Percentiles rank a stretch among this genome's conserved stretches.
phyloP scores from a whole-genome alignment of 2,113 vertebrate species.

The Myotis brandtii region DNA sequence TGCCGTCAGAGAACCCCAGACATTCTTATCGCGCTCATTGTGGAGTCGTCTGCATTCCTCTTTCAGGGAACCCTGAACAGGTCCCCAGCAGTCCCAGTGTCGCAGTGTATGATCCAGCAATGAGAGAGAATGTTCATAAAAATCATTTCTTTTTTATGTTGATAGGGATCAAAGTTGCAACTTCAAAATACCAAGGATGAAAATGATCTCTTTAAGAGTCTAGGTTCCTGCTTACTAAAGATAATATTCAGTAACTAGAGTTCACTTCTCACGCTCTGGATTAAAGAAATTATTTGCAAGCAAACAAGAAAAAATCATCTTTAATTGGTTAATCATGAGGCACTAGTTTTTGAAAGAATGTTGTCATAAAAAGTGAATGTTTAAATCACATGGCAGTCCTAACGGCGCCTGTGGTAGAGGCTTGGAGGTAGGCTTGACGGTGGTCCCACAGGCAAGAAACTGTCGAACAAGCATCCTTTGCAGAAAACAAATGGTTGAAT shows the following conservation, averaged over 20 bases:
- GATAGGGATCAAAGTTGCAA: slow-evolving; percentile 75
- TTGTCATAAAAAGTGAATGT: slow-evolving; percentile 88
- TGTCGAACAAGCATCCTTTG: slow-evolving; percentile 49
- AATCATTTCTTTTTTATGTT: slow-evolving; percentile 76
- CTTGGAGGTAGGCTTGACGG: slow-evolving; percentile 58
- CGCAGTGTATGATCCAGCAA: slow-evolving; percentile 57
- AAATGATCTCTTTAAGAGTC: slow-evolving; percentile 77
- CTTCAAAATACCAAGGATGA: slow-evolving; percentile 74
- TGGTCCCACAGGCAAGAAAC: slow-evolving; percentile 55
- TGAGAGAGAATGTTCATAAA: slow-evolving; percentile 78
- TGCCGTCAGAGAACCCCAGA: slow-evolving; percentile 58
- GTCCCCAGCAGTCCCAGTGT: slow-evolving; percentile 14
- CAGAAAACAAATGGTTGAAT: slow-evolving; percentile 79
- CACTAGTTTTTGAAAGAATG: slow-evolving; percentile 52
- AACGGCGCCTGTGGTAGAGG: slow-evolving; percentile 81
- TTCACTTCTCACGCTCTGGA: slow-evolving; percentile 66
- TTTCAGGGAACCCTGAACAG: slow-evolving; percentile 51
- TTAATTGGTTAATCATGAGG: slow-evolving; percentile 77
- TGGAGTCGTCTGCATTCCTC: slow-evolving; percentile 55
- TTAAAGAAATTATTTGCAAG: slow-evolving; percentile 70
- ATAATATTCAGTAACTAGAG: slow-evolving; percentile 75
- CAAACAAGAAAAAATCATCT: slow-evolving; percentile 64
- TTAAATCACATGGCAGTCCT: slow-evolving; percentile 86
- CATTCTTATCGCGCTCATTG: slow-evolving; percentile 49
- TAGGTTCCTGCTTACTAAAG: slow-evolving; percentile 73